Evolutionary conservation across 2,888 invertebrate species (phyloP).

Genomic region (Microchrysa polita): DNA sequence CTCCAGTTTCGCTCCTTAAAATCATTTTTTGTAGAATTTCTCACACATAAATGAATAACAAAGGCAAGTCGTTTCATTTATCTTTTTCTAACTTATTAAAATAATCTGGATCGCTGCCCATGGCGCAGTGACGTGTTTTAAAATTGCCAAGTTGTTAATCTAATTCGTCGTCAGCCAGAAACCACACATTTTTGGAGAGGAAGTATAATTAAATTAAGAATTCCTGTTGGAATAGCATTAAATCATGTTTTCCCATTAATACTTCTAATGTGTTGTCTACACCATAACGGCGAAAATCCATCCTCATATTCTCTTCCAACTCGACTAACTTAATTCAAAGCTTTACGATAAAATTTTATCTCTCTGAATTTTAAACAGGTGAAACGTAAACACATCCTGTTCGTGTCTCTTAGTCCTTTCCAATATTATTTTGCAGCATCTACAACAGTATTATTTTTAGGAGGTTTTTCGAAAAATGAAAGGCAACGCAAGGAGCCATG

Average conservation of each 20-base stretch:
- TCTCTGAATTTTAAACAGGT: constrained; percentile 47
- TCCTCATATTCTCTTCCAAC: neutral
- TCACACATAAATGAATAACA: too few species aligned
- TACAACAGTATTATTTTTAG: too few species aligned
- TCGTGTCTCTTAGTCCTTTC: neutral
- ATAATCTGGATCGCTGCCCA: too few species aligned
- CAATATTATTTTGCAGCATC: neutral
- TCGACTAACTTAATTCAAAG: constrained; percentile 39
- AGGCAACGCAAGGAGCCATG: constrained; percentile 7
- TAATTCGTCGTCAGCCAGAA: constrained; percentile 4
- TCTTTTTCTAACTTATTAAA: too few species aligned
- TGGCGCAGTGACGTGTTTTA: too few species aligned
- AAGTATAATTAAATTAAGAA: constrained; percentile 47
- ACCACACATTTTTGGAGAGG: constrained; percentile 34
- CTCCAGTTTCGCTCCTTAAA: too few species aligned
- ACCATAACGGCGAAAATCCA: constrained; percentile 14
- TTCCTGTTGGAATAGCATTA: constrained; percentile 44
- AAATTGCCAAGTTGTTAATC: neutral
- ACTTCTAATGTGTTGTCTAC: constrained; percentile 41
- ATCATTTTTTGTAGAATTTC: too few species aligned
- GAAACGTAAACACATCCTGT: constrained; percentile 44
- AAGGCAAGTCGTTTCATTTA: too few species aligned
- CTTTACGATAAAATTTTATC: constrained; percentile 47
- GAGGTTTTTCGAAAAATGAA: constrained; percentile 22
- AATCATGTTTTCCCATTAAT: constrained; percentile 47